Evolutionary conservation across 2,797 vertebrate genomes (phyloP), one percentile per base, ranked within the genome.

Genomic region (Argyrosomus regius): DNA sequence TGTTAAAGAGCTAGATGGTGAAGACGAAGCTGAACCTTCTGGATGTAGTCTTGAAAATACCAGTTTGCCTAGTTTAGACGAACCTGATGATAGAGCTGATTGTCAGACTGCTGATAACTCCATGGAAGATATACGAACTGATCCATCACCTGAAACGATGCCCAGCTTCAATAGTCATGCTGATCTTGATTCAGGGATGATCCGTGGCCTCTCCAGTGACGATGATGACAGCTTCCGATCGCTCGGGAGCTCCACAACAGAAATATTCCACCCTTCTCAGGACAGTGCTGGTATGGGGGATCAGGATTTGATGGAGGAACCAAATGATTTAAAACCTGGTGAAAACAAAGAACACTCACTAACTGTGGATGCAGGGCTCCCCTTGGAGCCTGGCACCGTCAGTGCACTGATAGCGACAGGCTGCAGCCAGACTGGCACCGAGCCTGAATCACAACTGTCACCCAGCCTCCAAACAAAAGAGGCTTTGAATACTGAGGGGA

Each of bases 151-250:
- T 17, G 79, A 72, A 57, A 46, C 31, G 5, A 82, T 82, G 64
- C 46, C 76, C 2, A 45, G 24, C 35, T 72, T 67, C 31, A 54
- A 72, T 2, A 46, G 13, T 49, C 50, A 26, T 0, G 53, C 66
- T n/a, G 85, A 85, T 26, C 70, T 31, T 0, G 83, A 85, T 8
- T 59, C 80, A 2, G 81, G 66, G 28, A 11, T 57, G 39, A 64
- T 48, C 20, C 78, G 46, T 0, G 41, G 75, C 39, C 18, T 70
- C 45, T 93, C 89, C 59, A 93, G 91, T 17, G 92, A 93, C 1
- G 93, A 94, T 0, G 90, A 94, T 57, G 63, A 69, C 75, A 92
- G 90, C 62, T 93, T 92, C 72, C 80, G 14, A 43, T 92, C 93
- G 1, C 84, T 88, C 4, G 89, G 77, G 66, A 93, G 91, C 75